Evolutionary conservation across 1,140 invertebrate species (phyloP), one percentile per base, ranked within the genome.

Genomic region (Ceratosolen fusciceps): DNA sequence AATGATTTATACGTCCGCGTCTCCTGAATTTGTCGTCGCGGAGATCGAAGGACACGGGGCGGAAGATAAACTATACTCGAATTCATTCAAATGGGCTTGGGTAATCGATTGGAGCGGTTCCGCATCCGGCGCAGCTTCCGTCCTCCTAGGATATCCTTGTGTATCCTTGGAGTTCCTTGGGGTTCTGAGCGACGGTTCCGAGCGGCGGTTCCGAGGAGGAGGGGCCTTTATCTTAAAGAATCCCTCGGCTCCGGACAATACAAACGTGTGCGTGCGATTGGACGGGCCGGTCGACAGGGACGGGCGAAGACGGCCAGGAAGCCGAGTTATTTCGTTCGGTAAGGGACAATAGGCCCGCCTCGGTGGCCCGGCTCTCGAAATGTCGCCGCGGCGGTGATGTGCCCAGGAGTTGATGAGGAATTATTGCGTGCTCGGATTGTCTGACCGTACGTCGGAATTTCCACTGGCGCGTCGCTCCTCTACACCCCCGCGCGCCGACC

Each of bases 341-440:
- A 72, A 72, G 16, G 76, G 54, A 78, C 76, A 78, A 78, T 78
- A 49, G 67, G n/a, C 3, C 16, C 39, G 26, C n/a, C n/a, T n/a
- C n/a, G 68, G 43, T 21, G 47, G 68, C 26, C 68, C 16, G 68
- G 34, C 47, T 49, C 73, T 75, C 73, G 62, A 77, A 77, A 77
- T 77, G 75, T 58, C 60, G 49, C 21, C 49, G 49, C 60, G 37
- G 49, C 60, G 37, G 58, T 56, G 77, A 79, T 74, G 76, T 65
- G 71, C 54, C 24, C 24, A 37, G 54, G 52, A 77, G 71, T 74
- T 79, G 77, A 79, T 79, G 77, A 79, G 54, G 71, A 79, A 79
- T 79, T 79, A 79, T 79, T 79, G 71, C 71, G 58, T 49, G 56
- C 70, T 47, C 77, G 65, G 71, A 79, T 79, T 79, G 77, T 79